phyloP scores from a whole-genome alignment of 2,797 vertebrate genomes.

The Sebastes wilsoni region DNA sequence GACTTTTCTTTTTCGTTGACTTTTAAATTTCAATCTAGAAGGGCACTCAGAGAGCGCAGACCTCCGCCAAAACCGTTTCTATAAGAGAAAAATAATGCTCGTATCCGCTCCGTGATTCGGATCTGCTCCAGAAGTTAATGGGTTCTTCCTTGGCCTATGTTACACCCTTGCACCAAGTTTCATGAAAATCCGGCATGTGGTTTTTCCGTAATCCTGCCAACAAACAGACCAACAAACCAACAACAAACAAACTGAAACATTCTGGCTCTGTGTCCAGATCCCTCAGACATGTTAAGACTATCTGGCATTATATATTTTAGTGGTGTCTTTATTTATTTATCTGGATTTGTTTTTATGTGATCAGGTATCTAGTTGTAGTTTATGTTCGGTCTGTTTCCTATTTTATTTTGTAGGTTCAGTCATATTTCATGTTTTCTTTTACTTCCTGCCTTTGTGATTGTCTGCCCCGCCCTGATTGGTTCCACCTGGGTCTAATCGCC shows the following conservation, averaged over 20 bases:
- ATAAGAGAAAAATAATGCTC: not conserved
- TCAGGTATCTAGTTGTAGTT: not conserved
- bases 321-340: not conserved
- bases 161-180: not conserved
- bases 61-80: not conserved
- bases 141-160: not conserved
- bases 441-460: not conserved
- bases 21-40: not conserved
- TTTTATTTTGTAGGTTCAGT: not conserved
- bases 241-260: not conserved
- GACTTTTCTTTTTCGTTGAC: not conserved
- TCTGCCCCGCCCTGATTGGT: not conserved
- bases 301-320: no score
- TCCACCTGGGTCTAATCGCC: not conserved
- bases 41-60: not conserved
- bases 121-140: not conserved
- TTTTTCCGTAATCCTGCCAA: not conserved
- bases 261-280: no score
- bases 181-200: not conserved
- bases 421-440: fast-evolving
- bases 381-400: not conserved
- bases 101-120: not conserved
- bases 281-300: no score
- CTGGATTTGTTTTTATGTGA: not conserved
- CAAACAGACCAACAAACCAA: not conserved